phyloP scores from a whole-genome alignment of 2,113 vertebrate species.

The Hippocampus abdominalis region DNA sequence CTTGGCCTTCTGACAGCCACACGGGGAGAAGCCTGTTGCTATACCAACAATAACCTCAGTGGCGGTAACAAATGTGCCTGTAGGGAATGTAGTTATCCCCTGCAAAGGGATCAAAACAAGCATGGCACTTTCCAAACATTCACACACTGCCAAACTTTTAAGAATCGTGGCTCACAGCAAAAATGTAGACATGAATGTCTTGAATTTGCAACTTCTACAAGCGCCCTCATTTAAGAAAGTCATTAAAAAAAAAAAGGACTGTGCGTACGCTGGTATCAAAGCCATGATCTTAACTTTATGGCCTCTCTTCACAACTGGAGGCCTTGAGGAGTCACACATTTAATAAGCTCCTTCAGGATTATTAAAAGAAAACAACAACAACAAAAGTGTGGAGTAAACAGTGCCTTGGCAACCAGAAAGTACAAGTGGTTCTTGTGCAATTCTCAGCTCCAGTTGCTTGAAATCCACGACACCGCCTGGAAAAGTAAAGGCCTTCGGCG shows the following conservation, averaged over 20 bases:
- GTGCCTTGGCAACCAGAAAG: conserved; percentile 22
- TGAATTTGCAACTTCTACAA: not conserved
- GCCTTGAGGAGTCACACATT: conserved; percentile 26
- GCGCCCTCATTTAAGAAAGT: not conserved
- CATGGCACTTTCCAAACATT: conserved; percentile 40
- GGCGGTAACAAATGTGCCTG: conserved; percentile 53
- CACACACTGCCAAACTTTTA: conserved; percentile 24
- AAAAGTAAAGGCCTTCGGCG: conserved; percentile 22
- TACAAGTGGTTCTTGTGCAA: conserved; percentile 18
- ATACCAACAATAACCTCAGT: conserved; percentile 59
- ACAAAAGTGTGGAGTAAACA: conserved; percentile 13
- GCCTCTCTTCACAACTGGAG: conserved; percentile 11
- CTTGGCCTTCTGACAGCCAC: conserved; percentile 48
- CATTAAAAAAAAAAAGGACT: conserved; percentile 4
- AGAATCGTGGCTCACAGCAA: not conserved
- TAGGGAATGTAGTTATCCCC: conserved; percentile 40
- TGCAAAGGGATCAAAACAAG: conserved; percentile 47
- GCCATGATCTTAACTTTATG: conserved; percentile 20
- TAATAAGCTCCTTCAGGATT: conserved; percentile 40
- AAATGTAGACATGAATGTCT: too few species aligned
- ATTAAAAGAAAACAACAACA: not conserved
- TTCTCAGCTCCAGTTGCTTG: conserved; percentile 19
- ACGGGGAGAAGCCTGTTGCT: conserved; percentile 56
- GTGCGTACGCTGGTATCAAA: conserved; percentile 2
- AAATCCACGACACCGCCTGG: conserved; percentile 27